Evolutionary conservation across 2,797 vertebrate species (phyloP), one percentile per base, ranked within the genome.

Genomic region (Synaphobranchus kaupii): DNA sequence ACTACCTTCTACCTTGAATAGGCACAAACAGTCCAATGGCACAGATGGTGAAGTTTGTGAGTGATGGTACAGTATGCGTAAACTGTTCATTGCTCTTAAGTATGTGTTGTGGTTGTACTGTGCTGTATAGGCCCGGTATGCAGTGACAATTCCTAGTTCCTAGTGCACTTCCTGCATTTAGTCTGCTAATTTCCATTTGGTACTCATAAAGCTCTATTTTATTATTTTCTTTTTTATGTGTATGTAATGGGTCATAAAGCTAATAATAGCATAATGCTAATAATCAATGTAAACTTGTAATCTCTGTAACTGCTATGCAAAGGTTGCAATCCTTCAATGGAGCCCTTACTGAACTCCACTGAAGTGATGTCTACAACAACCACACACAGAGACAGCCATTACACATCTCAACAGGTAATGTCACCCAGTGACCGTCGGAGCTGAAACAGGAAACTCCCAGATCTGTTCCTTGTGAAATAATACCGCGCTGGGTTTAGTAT

Each of bases 401-500:
- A 39, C 15, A 31, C 71, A 34, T 76, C 71, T 2, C 31, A 76
- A 39, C 34, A 76, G 34, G 68, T 31, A 71, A 28, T 31, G 71
- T 76, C 71, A 76, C 71, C 17, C 28, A 39, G 71, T 13, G 71
- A 39, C 71, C 31, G 34, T 3, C 20, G 34, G 34, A 39, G 34
- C 71, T 20, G 39, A 76, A 76, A 76, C 28, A 76, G 71, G 71
- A 76, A 76, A 76, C 71, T 76, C 71, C 71, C 71, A 76, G 31
- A 17, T 76, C 31, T 76, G 34, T 76, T 76, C 71, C 39, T 76
- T 76, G 71, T 7, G 15, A 39, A 76, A 34, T 76, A 76, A 76
- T 76, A 76, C 13, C 71, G 39, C 39, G 71, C 34, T 39, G 71
- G 17, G 71, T 76, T 76, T 76, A 39, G 31, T 34, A n/a, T 39